Conservation (phyloP, 2,797 vertebrate genomes). For the Peromyscus aztecus region DNA sequence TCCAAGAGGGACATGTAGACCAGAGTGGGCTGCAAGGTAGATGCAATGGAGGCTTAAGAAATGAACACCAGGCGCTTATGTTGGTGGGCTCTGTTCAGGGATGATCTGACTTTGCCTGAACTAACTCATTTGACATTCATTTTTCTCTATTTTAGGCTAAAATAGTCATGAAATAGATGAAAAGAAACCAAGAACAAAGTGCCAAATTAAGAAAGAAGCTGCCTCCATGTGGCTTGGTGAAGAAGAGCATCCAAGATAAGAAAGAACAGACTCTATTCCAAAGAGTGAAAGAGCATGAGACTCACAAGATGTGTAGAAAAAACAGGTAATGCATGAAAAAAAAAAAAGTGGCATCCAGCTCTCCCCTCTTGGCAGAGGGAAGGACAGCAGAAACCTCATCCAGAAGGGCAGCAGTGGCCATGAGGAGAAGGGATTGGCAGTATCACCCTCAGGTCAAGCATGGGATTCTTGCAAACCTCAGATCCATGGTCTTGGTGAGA, state of each 20-base stretch:
- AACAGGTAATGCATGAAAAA: neutral
- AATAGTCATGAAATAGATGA: neutral
- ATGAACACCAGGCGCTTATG: neutral
- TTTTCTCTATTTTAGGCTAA: too few species aligned
- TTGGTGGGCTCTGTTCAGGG: neutral
- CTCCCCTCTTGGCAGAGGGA: too few species aligned
- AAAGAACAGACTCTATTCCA: neutral
- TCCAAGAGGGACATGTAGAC: neutral
- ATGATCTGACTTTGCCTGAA: neutral
- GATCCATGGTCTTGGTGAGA: neutral
- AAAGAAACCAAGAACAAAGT: neutral
- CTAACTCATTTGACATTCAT: rapidly evolving
- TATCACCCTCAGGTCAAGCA: neutral
- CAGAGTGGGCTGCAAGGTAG: neutral
- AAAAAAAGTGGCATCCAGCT: neutral
- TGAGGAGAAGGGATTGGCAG: neutral
- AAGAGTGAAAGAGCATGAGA: neutral
- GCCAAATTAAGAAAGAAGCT: neutral
- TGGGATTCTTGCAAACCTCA: neutral
- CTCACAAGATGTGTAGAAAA: neutral
- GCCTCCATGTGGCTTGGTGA: neutral
- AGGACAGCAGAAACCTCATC: neutral
- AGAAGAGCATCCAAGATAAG: neutral
- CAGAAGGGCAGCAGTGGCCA: neutral
- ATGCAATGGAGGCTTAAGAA: neutral